Percentiles rank a stretch among this genome's conserved stretches.
Conservation (phyloP, 2,888 invertebrate species). For the Harpalus rufipes region DNA sequence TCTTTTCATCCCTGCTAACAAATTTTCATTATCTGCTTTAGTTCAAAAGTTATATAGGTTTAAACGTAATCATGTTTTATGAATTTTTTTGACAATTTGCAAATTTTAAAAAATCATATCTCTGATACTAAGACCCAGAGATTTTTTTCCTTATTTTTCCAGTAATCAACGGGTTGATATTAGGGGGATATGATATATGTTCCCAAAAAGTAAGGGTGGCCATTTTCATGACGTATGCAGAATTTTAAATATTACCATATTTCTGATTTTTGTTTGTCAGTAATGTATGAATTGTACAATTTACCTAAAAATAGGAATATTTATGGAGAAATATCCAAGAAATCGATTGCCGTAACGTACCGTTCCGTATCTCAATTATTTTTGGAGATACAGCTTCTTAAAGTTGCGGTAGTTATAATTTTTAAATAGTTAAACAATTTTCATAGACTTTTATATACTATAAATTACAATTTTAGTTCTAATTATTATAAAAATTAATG, state of each 20-base stretch:
- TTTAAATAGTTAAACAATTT: conserved; percentile 4
- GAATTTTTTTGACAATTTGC: background rate
- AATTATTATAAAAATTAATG: conserved; percentile 39
- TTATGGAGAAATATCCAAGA: background rate
- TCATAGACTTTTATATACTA: conserved; percentile 34
- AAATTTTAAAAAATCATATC: background rate
- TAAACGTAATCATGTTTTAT: background rate
- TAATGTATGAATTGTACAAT: background rate
- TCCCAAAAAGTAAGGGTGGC: background rate
- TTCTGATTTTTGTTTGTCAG: background rate
- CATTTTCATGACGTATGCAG: background rate
- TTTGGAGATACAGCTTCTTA: background rate
- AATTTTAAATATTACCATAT: background rate
- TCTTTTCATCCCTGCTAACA: background rate
- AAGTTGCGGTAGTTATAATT: background rate
- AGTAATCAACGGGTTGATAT: background rate
- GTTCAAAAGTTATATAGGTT: background rate
- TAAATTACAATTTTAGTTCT: conserved; percentile 19
- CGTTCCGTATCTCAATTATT: background rate
- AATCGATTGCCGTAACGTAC: background rate
- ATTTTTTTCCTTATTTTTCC: background rate
- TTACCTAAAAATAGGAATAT: background rate
- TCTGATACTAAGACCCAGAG: background rate
- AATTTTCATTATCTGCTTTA: background rate
- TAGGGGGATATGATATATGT: background rate